Percentiles rank a stretch among this genome's conserved stretches.
These are phyloP conservation scores for Lasioglossum albipes DNA, from an alignment of 1,140 invertebrate species.

Conservation along the genomic window DNA sequence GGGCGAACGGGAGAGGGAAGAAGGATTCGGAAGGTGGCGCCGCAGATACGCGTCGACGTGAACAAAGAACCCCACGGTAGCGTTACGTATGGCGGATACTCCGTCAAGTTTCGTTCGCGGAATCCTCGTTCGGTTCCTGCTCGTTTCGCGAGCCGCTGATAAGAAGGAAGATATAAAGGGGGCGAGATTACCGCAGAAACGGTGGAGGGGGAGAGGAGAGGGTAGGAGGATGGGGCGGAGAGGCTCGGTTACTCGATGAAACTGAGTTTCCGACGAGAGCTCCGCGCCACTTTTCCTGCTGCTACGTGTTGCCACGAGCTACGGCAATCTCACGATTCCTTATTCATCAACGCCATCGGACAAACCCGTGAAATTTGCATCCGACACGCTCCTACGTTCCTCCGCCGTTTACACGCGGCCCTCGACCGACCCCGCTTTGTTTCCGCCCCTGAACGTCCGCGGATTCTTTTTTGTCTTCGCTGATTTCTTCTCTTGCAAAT, in stretches of 20 bases:
- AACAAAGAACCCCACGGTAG: conserved; percentile 35
- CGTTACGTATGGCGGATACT: conserved; percentile 54
- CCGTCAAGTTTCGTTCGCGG: conserved; percentile 59
- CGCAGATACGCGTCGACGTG: conserved; percentile 39
- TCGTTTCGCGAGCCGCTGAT: conserved; percentile 40
- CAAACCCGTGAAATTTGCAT: conserved; percentile 66
- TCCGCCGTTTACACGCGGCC: not conserved
- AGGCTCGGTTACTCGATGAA: conserved; percentile 59
- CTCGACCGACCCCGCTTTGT: too few relatives aligned
- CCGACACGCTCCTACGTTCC: conserved; percentile 34
- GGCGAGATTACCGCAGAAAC: conserved; percentile 55
- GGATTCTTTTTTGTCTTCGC: too few relatives aligned
- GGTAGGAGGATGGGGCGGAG: not conserved
- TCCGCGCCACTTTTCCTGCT: conserved; percentile 29
- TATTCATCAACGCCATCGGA: conserved; percentile 69
- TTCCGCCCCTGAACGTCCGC: too few relatives aligned
- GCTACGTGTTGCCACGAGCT: conserved; percentile 32
- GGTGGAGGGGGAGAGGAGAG: not conserved
- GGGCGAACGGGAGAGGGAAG: not conserved
- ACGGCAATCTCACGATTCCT: conserved; percentile 55
- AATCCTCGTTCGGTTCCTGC: conserved; percentile 53
- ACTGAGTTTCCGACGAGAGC: conserved; percentile 54
- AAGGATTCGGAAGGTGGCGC: conserved; percentile 20
- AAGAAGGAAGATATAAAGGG: conserved; percentile 62
- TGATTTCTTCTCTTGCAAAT: too few relatives aligned